phyloP scores from a whole-genome alignment of 2,113 vertebrate species.

The Stictonetta naevosa region DNA sequence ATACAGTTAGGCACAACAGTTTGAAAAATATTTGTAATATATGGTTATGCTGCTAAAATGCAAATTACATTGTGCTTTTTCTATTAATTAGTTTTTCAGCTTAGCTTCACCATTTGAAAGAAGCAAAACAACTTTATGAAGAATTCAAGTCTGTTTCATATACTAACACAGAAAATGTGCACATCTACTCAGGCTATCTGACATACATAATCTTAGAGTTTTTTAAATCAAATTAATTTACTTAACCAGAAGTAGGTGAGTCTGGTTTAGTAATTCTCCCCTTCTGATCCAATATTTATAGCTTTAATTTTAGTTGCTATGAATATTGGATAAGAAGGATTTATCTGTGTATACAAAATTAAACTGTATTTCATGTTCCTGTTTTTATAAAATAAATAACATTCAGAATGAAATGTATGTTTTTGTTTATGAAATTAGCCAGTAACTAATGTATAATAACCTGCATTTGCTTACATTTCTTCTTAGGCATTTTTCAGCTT shows the following conservation, averaged over 20 bases:
- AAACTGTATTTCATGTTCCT: not conserved
- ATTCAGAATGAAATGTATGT: not conserved
- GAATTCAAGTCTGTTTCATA: not conserved
- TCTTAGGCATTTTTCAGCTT: constrained; percentile 89
- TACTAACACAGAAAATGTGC: not conserved
- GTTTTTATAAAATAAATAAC: not conserved
- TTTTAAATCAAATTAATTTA: not conserved
- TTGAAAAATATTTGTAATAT: not conserved
- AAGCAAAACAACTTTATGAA: not conserved
- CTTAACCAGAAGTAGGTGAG: not conserved
- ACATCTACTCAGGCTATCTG: not conserved
- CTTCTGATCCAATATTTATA: not conserved
- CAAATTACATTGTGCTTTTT: not conserved
- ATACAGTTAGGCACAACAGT: not conserved
- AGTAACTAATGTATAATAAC: not conserved
- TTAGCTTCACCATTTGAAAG: not conserved
- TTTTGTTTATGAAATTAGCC: not conserved
- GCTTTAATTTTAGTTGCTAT: not conserved
- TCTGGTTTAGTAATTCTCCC: not conserved
- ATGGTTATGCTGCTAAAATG: not conserved
- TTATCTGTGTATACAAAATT: not conserved
- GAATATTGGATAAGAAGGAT: not conserved
- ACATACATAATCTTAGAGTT: not conserved
- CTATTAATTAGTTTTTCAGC: not conserved
- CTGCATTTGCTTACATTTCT: not conserved